These are phyloP conservation scores for Carduelis carduelis DNA, from an alignment of 2,797 vertebrate genomes.

Conservation along the genomic window DNA sequence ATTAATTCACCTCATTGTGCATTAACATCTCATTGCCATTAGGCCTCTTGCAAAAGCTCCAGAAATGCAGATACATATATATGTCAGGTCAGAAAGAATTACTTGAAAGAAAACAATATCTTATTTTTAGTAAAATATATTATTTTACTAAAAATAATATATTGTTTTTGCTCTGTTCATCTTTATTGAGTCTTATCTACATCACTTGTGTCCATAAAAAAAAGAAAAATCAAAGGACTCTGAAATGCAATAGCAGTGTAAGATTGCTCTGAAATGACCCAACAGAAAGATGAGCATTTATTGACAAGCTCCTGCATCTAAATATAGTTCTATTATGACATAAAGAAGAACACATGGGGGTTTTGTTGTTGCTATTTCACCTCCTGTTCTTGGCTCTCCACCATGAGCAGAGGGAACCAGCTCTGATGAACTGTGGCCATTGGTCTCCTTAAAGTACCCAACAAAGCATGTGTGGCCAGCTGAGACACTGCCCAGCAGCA, in stretches of 20 bases:
- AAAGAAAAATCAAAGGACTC: background rate
- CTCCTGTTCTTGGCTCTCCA: background rate
- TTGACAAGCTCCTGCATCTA: background rate
- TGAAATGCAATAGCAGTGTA: background rate
- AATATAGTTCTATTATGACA: background rate
- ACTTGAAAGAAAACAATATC: background rate
- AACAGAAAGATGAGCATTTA: background rate
- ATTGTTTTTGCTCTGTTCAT: background rate
- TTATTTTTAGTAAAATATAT: too few relatives aligned
- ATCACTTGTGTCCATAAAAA: background rate
- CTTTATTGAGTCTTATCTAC: background rate
- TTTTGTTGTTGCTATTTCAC: background rate
- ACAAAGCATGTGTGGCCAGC: background rate
- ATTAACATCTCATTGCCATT: background rate
- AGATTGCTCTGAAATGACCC: background rate
- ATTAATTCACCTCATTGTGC: background rate
- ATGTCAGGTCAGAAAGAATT: background rate
- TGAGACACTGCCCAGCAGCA: background rate
- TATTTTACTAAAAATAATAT: background rate
- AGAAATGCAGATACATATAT: background rate
- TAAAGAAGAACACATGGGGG: accelerated
- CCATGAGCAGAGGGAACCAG: background rate
- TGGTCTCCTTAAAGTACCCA: background rate
- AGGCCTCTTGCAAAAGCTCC: background rate
- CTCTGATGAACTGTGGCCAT: background rate